Conservation (phyloP, 2,113 vertebrate species). For the Dermatemys mawii region DNA sequence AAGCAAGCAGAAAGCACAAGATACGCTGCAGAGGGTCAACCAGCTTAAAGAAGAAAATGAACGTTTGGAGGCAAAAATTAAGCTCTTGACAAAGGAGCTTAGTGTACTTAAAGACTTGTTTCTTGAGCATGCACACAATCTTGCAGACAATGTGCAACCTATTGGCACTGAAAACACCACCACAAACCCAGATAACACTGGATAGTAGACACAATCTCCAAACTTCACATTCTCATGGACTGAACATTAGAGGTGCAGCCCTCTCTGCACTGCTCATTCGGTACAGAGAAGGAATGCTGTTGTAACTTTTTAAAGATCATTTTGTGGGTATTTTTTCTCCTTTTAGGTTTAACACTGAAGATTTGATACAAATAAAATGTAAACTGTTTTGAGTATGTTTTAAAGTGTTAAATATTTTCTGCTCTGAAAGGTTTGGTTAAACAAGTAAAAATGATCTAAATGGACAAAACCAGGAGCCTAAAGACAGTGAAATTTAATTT, state of each 20-base stretch:
- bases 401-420: conserved; percentile 57
- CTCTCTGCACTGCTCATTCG: neutral
- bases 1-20: conserved; percentile 97
- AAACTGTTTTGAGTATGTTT: conserved; percentile 58
- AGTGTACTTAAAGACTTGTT: conserved; percentile 99
- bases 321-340: conserved; percentile 50
- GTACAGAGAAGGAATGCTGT: conserved; percentile 3
- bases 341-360: conserved; percentile 74
- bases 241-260: conserved; percentile 26
- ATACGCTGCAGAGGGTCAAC: conserved; percentile 94
- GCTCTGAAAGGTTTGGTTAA: conserved; percentile 28
- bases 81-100: conserved; percentile 96
- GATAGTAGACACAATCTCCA: conserved; percentile 60
- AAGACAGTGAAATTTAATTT: conserved; percentile 49
- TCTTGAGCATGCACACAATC: conserved; percentile 96
- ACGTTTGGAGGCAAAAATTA: conserved; percentile 97
- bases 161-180: conserved; percentile 76
- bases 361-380: conserved; percentile 63
- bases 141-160: conserved; percentile 93
- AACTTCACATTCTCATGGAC: neutral
- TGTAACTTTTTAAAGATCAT: conserved; percentile 24
- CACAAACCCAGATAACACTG: conserved; percentile 64
- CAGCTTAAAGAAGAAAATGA: conserved; percentile 99
- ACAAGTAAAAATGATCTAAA: conserved; percentile 30
- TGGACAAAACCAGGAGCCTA: neutral